Evolutionary conservation across 2,797 vertebrate genomes (phyloP), one percentile per base, ranked within the genome.

Genomic region (Gadopsis marmoratus): DNA sequence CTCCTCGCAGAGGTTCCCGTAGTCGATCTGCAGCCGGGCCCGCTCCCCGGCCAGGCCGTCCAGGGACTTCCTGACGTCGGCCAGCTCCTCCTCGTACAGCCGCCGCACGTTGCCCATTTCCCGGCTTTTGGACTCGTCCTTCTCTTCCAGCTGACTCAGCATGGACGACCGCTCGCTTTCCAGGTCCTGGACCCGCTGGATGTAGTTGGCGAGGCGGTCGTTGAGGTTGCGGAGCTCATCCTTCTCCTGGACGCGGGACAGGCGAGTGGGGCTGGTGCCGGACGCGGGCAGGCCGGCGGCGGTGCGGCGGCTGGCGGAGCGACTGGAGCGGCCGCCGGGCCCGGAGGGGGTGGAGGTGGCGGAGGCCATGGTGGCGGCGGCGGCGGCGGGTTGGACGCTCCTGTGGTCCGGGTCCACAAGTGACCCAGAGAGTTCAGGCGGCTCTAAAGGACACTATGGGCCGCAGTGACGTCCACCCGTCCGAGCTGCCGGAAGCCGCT

Each of bases 121-220:
- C 8, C 90, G 84, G 43, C 43, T 78, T 5, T 78, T 74, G 0
- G 78, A 65, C 29, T 95, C 93, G 0, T 94, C 93, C 29, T 90
- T 93, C 26, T 96, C 94, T 67, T 94, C 91, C 84, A 97, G 87
- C 61, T 89, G 93, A 4, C 90, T 65, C 71, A 89, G 78, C 76
- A 95, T 91, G 70, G 85, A 87, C 2, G 93, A 87, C 61, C 95
- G 86, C n/a, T 96, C 96, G 17, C 76, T 84, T 62, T 96, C 96
- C 78, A 96, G 82, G 29, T 92, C 91, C 1, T 93, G 93, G 7
- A 93, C 94, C 8, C 94, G 94, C 86, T 96, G 95, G 63, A 96
- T 96, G 90, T 96, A 96, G 50, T 92, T 92, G 61, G 95, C 95
- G 19, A 96, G 93, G n/a, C 95, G 95, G 89, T 96, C 96, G 63